Evolutionary conservation across 2,797 vertebrate species (phyloP).

Genomic region (Pteronotus mesoamericanus): DNA sequence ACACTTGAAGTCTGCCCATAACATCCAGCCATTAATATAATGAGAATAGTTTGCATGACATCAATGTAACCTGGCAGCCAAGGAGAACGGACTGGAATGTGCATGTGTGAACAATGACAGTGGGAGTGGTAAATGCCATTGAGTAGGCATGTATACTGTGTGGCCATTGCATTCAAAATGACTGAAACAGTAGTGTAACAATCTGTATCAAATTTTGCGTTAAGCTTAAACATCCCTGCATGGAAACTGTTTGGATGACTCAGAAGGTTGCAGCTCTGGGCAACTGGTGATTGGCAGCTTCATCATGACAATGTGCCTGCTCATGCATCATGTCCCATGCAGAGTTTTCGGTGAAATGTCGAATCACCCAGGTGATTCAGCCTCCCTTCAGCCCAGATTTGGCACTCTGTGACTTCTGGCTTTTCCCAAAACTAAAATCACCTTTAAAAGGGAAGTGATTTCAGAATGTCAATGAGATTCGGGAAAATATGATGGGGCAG

Average conservation of each 20-base stretch:
- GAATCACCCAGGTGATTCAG: neutral
- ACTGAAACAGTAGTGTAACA: neutral
- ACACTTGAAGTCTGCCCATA: neutral
- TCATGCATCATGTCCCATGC: neutral
- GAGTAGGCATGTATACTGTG: neutral
- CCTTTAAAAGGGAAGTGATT: neutral
- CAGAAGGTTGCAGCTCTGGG: neutral
- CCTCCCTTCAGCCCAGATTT: neutral
- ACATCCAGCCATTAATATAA: neutral
- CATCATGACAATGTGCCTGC: neutral
- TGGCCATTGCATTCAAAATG: neutral
- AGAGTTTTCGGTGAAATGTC: neutral
- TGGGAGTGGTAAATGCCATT: neutral
- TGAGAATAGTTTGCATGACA: neutral
- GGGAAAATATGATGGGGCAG: neutral
- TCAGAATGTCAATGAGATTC: neutral
- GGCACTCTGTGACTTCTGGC: neutral
- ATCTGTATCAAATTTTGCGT: neutral
- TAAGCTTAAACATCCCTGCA: neutral
- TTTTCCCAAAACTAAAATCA: neutral
- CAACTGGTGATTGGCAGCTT: neutral
- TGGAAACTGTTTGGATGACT: neutral
- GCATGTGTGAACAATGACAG: neutral
- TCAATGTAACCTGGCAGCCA: neutral
- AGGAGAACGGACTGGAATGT: neutral